A percentile compares a stretch with the other conserved stretches of the same genome.
Conservation (phyloP, 2,797 vertebrate species). For the Rhabdophis nuchalis region DNA sequence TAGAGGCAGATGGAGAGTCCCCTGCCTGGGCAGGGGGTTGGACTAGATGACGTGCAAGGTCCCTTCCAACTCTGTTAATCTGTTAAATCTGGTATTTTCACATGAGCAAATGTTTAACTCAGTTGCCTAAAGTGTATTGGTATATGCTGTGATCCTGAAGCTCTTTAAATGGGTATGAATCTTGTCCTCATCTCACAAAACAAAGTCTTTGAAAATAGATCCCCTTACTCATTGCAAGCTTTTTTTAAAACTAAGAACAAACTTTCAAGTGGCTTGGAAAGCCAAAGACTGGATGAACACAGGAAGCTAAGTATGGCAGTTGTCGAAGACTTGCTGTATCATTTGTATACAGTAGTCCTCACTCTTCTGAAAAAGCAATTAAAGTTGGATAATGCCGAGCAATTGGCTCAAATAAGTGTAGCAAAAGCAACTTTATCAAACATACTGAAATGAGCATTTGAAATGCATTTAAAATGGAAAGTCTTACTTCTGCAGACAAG, state of each 20-base stretch:
- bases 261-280: neutral
- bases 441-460: conserved; percentile 6
- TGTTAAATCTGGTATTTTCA: neutral
- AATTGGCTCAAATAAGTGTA: neutral
- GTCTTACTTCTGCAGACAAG: neutral
- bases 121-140: neutral
- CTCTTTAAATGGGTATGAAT: neutral
- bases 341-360: neutral
- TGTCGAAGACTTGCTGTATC: neutral
- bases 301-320: neutral
- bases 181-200: neutral
- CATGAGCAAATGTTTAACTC: neutral
- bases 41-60: too few species aligned
- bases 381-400: neutral
- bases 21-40: too few species aligned
- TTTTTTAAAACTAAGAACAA: neutral
- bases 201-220: neutral
- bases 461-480: conserved; percentile 18
- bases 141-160: neutral
- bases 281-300: neutral
- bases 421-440: neutral
- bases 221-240: neutral
- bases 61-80: too few species aligned
- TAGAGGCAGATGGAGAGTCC: too few species aligned
- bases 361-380: neutral